phyloP scores from a whole-genome alignment of 2,797 vertebrate genomes.

The Sebastiscus albofasciatus region DNA sequence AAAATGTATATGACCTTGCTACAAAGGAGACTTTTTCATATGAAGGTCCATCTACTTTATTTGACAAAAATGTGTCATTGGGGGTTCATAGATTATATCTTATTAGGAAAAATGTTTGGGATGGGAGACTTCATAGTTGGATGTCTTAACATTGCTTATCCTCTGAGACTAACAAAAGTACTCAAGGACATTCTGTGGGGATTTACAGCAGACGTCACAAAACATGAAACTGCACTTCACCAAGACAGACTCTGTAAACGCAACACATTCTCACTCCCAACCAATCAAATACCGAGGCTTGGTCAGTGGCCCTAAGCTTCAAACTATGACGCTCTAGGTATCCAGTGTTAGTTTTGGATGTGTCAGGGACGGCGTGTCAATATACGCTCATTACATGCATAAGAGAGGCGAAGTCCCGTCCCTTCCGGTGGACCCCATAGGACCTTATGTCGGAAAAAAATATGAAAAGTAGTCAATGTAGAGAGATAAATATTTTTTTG shows the following conservation, averaged over 20 bases:
- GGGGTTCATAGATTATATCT: not conserved
- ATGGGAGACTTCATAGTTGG: not conserved
- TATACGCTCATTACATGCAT: not conserved
- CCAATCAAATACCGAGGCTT: not conserved
- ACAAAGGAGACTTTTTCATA: constrained; percentile 29
- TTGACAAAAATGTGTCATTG: constrained; percentile 13
- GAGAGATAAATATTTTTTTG: too few species aligned
- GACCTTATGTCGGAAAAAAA: too few species aligned
- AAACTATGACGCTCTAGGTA: not conserved
- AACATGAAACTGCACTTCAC: not conserved
- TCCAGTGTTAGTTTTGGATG: not conserved
- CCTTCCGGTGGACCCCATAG: too few species aligned
- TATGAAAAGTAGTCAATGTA: rapidly evolving
- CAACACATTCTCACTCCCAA: not conserved
- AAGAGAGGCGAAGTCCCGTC: not conserved
- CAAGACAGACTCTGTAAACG: not conserved
- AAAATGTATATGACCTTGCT: constrained; percentile 51
- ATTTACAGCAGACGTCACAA: not conserved
- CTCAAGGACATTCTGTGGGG: constrained; percentile 24
- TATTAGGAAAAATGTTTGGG: not conserved
- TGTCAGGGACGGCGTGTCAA: not conserved
- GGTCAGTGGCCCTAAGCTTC: not conserved
- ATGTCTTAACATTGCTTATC: constrained; percentile 9
- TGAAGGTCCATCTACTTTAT: constrained; percentile 16
- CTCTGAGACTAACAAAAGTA: constrained; percentile 12